Conservation (phyloP, 2,113 vertebrate species). For the Platysternon megacephalum region DNA sequence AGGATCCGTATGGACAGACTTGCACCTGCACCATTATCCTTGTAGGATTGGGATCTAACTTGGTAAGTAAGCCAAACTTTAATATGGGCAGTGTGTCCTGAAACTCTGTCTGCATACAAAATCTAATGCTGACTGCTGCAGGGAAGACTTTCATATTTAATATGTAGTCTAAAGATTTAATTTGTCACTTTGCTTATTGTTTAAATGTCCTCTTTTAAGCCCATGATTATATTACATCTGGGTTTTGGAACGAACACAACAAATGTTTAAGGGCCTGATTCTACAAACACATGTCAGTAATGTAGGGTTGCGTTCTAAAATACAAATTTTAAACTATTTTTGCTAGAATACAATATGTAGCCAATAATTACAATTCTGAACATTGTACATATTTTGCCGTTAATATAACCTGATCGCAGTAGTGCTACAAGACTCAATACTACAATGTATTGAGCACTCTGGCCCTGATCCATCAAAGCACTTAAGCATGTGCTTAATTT, state of each 20-base stretch:
- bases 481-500: not conserved
- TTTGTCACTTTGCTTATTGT: conserved; percentile 19
- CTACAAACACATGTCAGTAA: not conserved
- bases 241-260: conserved; percentile 38
- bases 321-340: not conserved
- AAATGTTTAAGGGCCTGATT: not conserved
- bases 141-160: not conserved
- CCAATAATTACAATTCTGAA: not conserved
- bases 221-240: not conserved
- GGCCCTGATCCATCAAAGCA: not conserved
- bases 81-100: not conserved
- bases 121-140: not conserved
- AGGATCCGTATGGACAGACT: not conserved
- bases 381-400: not conserved
- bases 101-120: not conserved
- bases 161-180: not conserved
- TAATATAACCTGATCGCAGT: fast-evolving
- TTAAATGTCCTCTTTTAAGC: not conserved
- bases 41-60: not conserved
- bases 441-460: not conserved
- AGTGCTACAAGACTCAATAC: not conserved
- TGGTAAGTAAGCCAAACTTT: not conserved
- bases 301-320: not conserved
- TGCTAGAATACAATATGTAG: not conserved
- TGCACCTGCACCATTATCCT: not conserved